Evolutionary conservation across 1,140 invertebrate species (phyloP).

Genomic region (Zophobas morio): DNA sequence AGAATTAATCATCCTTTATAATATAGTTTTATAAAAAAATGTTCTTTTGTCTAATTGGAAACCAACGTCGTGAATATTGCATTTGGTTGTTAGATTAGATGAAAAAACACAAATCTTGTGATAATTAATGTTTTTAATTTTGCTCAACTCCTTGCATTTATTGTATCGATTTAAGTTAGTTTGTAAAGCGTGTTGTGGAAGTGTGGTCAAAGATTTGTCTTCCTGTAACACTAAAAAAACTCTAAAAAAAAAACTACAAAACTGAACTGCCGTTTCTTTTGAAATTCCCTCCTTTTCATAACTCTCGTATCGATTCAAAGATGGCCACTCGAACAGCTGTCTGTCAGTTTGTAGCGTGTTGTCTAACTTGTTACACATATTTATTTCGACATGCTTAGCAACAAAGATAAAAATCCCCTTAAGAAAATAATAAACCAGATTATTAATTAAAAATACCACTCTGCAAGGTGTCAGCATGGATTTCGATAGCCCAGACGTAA

Average conservation of each 20-base stretch:
- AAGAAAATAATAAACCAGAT: not conserved
- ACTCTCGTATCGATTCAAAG: not conserved
- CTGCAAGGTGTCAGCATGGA: constrained; percentile 75
- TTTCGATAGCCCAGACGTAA: constrained; percentile 91
- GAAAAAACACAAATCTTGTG: constrained; percentile 58
- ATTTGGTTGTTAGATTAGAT: constrained; percentile 45
- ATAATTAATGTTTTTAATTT: constrained; percentile 59
- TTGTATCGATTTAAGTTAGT: constrained; percentile 59
- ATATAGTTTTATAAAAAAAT: constrained; percentile 39
- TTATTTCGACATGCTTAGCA: constrained; percentile 21
- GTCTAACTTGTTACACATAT: not conserved
- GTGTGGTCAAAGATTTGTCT: constrained; percentile 62
- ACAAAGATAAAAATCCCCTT: not conserved
- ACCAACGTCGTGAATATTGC: constrained; percentile 42
- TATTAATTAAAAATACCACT: constrained; percentile 18
- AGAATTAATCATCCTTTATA: constrained; percentile 36
- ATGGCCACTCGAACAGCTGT: not conserved
- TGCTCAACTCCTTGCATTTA: constrained; percentile 62
- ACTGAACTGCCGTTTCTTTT: not conserved
- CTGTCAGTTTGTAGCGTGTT: not conserved
- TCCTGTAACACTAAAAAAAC: constrained; percentile 64
- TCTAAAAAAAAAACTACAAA: constrained; percentile 52
- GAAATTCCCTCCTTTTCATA: not conserved
- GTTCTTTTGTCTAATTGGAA: constrained; percentile 46
- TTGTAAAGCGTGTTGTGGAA: constrained; percentile 64